Evolutionary conservation across 1,140 invertebrate species (phyloP), one percentile per base, ranked within the genome.

Genomic region (Battus philenor): DNA sequence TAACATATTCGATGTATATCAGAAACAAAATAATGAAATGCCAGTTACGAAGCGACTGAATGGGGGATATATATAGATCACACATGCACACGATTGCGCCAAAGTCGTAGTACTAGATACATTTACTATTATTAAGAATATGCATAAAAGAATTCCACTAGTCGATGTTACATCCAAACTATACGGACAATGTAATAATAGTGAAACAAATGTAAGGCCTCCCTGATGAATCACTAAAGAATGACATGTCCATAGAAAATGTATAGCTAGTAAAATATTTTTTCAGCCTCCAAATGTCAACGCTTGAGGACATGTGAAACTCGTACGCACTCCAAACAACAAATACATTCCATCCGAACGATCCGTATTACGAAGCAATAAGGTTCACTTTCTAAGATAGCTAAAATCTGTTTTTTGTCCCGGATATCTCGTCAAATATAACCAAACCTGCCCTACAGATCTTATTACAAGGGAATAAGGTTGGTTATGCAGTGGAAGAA

Each of bases 231-330:
- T 20, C 18, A 6, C 18, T 20, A 20, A 20, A 27, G 2, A 39
- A 39, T 41, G 15, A 18, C 13, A 9, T 41, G 6, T 41, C n/a
- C 5, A 5, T 16, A 9, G 16, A 41, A 26, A 41, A 41, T 29
- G 38, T 5, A 38, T 12, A 39, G 7, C 38, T 5, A n/a, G n/a
- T n/a, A 9, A 29, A 29, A 29, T 9, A 39, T 29, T 41, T 41
- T 59, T 62, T 68, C 60, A 59, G 56, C 59, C 59, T 60, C 46
- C 50, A 78, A 80, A 80, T 82, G 78, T 75, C 78, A 82, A 48
- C 58, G 56, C 49, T 59, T 50, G 52, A 59, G 39, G 22, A 50
- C 57, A 54, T 59, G 57, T 62, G 58, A 57, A 56, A 45, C 68
- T 68, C 62, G 65, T 70, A 65, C 60, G 50, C 36, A 26, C 41